Conservation (phyloP, 2,888 invertebrate genomes). For the Lymantria dispar region DNA sequence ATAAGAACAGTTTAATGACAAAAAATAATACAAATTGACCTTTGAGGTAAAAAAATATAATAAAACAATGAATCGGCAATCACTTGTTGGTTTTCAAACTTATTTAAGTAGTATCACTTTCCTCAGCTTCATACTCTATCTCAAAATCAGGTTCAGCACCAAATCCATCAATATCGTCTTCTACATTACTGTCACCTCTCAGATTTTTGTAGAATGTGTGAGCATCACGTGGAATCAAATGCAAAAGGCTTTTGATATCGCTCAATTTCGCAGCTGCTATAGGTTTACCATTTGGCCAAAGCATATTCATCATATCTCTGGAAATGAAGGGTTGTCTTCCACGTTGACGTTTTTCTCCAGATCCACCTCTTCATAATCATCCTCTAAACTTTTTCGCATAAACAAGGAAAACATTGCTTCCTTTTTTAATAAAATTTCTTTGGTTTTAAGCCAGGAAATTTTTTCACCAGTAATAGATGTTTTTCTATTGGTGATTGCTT, state of each 20-base stretch:
- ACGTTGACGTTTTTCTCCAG: too few species aligned
- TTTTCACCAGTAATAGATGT: background rate
- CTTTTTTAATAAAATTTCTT: background rate
- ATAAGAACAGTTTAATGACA: too few species aligned
- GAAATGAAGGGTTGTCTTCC: too few species aligned
- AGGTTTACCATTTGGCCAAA: background rate
- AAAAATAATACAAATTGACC: too few species aligned
- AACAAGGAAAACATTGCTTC: too few species aligned
- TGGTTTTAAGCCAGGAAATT: background rate
- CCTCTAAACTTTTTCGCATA: too few species aligned
- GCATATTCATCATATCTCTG: background rate
- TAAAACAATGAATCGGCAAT: too few species aligned
- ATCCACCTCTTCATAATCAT: too few species aligned
- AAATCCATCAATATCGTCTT: background rate
- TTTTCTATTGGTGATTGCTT: background rate
- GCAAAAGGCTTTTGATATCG: background rate
- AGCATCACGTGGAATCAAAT: slow-evolving; percentile 12
- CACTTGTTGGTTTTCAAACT: too few species aligned
- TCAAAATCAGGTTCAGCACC: background rate
- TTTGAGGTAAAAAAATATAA: too few species aligned
- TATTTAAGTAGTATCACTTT: too few species aligned
- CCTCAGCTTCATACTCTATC: background rate
- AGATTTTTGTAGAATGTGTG: slow-evolving; percentile 7
- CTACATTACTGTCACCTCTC: slow-evolving; percentile 1
- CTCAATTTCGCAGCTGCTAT: background rate